Percentiles rank a stretch among this genome's conserved stretches.
These are phyloP conservation scores for Hymenochirus boettgeri DNA, from an alignment of 2,113 vertebrate species.

Conservation along the genomic window DNA sequence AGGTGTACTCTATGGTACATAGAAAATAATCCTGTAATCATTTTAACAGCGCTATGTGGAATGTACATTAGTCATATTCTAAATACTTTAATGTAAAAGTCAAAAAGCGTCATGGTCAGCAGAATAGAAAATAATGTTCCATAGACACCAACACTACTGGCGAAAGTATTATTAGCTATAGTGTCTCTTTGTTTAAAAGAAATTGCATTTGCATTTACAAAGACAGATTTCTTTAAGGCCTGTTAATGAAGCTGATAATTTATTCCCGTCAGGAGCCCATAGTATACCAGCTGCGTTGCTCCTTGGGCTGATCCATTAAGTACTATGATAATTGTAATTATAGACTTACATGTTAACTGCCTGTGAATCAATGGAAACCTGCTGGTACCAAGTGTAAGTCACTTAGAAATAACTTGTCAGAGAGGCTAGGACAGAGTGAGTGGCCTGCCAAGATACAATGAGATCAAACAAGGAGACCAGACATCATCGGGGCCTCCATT, in stretches of 20 bases:
- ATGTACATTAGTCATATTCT: constrained; percentile 15
- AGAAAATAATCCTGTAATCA: constrained; percentile 1
- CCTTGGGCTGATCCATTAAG: constrained; percentile 1
- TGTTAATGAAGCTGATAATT: neutral
- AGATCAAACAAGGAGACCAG: too few relatives aligned
- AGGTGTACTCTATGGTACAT: neutral
- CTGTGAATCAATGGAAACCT: neutral
- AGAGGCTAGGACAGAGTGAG: too few relatives aligned
- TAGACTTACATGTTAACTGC: neutral
- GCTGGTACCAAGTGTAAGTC: neutral
- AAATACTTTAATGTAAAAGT: neutral
- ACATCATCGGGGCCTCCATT: too few relatives aligned
- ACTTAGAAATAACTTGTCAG: too few relatives aligned
- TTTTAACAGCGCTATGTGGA: constrained; percentile 6
- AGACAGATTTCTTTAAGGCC: neutral
- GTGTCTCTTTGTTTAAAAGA: neutral
- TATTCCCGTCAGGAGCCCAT: neutral
- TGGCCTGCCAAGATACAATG: too few relatives aligned
- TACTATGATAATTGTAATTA: constrained; percentile 4
- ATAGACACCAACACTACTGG: neutral
- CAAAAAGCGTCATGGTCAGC: constrained; percentile 12
- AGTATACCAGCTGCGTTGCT: constrained; percentile 1
- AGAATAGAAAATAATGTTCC: constrained; percentile 2
- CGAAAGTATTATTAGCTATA: constrained; percentile 8
- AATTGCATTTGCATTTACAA: neutral